Conservation (phyloP, 1,140 invertebrate genomes). For the Frieseomelitta varia region DNA sequence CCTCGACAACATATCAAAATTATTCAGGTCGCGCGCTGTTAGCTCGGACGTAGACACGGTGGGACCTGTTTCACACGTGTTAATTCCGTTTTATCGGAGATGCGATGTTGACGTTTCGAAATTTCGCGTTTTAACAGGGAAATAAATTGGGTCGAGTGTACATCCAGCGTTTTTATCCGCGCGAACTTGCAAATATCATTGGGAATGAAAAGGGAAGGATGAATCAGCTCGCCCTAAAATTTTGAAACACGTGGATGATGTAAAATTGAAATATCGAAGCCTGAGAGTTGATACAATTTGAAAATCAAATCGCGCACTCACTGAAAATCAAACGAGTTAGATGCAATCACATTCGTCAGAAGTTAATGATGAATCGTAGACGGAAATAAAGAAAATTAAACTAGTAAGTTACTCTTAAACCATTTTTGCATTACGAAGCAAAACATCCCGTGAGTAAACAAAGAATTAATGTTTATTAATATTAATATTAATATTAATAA, state of each 20-base stretch:
- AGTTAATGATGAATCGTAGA: too few relatives aligned
- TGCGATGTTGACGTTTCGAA: constrained; percentile 14
- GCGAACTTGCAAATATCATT: background rate
- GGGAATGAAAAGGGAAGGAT: background rate
- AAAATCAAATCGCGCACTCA: background rate
- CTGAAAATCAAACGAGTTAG: background rate
- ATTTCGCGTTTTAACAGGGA: background rate
- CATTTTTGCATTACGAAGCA: too few relatives aligned
- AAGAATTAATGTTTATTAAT: too few relatives aligned
- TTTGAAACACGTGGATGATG: too few relatives aligned
- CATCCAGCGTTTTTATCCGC: background rate
- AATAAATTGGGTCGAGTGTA: background rate
- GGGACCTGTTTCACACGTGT: constrained; percentile 1
- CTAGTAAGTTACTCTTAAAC: too few relatives aligned
- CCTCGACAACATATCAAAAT: constrained; percentile 1
- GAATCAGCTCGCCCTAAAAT: background rate
- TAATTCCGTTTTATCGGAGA: constrained; percentile 27
- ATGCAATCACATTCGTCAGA: too few relatives aligned
- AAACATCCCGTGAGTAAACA: too few relatives aligned
- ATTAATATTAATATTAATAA: too few relatives aligned
- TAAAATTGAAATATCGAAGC: background rate
- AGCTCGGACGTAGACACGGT: background rate
- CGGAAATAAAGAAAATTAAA: too few relatives aligned
- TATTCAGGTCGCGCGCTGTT: constrained; percentile 21
- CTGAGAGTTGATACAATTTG: too few relatives aligned